Conservation (phyloP, 2,113 vertebrate species). For the Origma solitaria region DNA sequence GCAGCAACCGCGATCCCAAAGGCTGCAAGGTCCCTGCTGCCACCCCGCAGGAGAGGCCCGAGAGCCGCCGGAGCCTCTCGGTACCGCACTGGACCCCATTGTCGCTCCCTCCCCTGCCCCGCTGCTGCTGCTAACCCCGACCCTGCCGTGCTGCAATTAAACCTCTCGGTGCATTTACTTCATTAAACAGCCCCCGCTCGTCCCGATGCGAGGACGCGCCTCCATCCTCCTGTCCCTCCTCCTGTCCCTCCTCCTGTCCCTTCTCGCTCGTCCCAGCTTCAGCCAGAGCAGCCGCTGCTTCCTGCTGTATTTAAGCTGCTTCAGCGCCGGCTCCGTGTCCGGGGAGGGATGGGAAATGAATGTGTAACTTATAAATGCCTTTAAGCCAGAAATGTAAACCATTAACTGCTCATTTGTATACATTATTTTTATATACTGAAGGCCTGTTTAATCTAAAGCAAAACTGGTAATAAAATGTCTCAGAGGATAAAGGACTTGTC, state of each 20-base stretch:
- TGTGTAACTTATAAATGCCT: constrained; percentile 55
- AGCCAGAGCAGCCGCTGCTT: not conserved
- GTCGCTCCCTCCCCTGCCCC: not conserved
- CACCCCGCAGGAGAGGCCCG: not conserved
- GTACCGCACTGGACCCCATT: rapidly evolving
- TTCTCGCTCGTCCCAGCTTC: not conserved
- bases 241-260: not conserved
- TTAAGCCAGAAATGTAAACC: constrained; percentile 12
- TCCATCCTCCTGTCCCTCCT: not conserved
- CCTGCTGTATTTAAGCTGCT: constrained; percentile 29
- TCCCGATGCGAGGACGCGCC: not conserved
- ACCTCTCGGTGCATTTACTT: not conserved
- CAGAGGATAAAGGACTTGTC: not conserved
- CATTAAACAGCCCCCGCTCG: not conserved
- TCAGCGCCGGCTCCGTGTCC: not conserved
- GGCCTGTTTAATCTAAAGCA: constrained; percentile 25
- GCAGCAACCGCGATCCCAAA: not conserved
- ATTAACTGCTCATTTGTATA: constrained; percentile 56
- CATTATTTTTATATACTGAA: constrained; percentile 64
- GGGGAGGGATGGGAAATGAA: not conserved
- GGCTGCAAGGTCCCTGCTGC: not conserved
- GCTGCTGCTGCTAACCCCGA: not conserved
- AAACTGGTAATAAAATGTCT: constrained; percentile 44
- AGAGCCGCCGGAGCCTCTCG: not conserved
- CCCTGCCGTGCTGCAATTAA: not conserved